A percentile compares a stretch with the other conserved stretches of the same genome.
Conservation (phyloP, 1,140 invertebrate species). For the Whitmania pigra region DNA sequence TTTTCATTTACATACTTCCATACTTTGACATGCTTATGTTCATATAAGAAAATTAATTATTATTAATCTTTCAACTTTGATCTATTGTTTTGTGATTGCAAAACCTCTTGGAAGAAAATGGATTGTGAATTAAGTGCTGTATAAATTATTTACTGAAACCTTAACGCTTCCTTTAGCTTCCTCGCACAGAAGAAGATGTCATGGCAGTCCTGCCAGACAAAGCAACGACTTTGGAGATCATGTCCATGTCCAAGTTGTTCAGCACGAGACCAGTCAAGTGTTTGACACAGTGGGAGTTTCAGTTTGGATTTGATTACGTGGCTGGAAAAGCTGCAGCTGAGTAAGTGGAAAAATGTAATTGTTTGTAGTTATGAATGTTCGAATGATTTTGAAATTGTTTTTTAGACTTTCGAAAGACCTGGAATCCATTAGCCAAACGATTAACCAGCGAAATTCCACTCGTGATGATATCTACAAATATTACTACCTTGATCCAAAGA, state of each 20-base stretch:
- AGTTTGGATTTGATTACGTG: conserved; percentile 37
- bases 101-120: no score
- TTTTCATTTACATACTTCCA: no score
- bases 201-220: conserved; percentile 34
- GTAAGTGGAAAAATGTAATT: conserved; percentile 29
- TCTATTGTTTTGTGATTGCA: no score
- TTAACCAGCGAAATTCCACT: conserved; percentile 31
- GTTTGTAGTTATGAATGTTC: background rate
- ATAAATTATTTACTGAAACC: background rate
- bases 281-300: conserved; percentile 40
- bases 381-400: background rate
- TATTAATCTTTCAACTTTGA: no score
- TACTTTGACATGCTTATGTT: no score
- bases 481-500: conserved; percentile 35
- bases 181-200: conserved; percentile 34
- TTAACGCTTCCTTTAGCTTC: background rate
- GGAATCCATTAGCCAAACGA: conserved; percentile 28
- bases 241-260: conserved; percentile 39
- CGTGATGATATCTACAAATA: conserved; percentile 29
- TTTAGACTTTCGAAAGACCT: background rate
- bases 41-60: no score
- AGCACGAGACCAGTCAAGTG: conserved; percentile 36
- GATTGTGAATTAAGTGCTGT: no score
- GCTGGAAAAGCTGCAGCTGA: conserved; percentile 34
- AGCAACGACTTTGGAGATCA: conserved; percentile 36